Evolutionary conservation across 2,113 vertebrate species (phyloP), one percentile per base, ranked within the genome.

Genomic region (Quiscalus mexicanus): DNA sequence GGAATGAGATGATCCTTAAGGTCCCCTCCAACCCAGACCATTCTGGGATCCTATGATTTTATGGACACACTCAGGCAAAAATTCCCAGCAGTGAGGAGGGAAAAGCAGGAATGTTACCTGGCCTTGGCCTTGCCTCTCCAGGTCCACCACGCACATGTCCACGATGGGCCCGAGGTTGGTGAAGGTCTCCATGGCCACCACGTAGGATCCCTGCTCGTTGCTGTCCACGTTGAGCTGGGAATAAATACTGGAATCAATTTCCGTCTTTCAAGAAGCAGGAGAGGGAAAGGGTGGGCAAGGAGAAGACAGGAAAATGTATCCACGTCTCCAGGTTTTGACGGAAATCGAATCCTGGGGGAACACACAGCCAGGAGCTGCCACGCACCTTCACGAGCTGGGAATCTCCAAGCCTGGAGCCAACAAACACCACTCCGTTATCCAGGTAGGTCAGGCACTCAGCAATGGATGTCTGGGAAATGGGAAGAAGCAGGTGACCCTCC

Each of bases 91-190:
- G 42, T 1, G 11, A 25, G 39, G 5, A 58, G 30, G 35, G 35
- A 20, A 67, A 81, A 41, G 44, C 18, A 55, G 52, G 52, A 42
- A 31, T 7, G 49, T 97, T 98, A 99, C 99, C 99, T 99, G 99
- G 6, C 99, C 99, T 93, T 99, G 99, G 11, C 99, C 99, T 85
- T 99, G 99, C 50, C 99, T 98, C 95, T 99, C 99, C 96, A 99
- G 98, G 95, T 99, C 99, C 24, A 99, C 99, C 71, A 99, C 99
- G 10, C 99, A 99, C 99, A 99, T 99, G 96, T 99, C 99, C 79
- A 99, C 99, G 10, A 99, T 99, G 74, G 99, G 99, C 8, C 99
- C 99, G 5, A 99, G 97, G 94, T 99, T 99, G 88, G 99, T 99
- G 91, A 99, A 99, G 13, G 99, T 99, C 97, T 99, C 99, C 99